phyloP scores from a whole-genome alignment of 2,888 invertebrate species.

The Cephalotes varians region DNA sequence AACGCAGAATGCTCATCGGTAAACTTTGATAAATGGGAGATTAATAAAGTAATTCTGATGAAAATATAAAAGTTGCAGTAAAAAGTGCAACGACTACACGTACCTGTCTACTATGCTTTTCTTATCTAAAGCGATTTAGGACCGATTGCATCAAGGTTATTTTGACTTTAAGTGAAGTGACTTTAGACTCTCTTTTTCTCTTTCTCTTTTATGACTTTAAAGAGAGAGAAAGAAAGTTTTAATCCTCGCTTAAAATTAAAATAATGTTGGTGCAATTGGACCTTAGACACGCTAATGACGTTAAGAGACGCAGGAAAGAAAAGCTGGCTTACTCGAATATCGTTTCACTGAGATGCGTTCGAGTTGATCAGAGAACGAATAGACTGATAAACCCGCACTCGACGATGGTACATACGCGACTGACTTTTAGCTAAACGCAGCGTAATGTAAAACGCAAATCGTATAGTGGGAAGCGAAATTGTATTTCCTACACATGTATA shows the following conservation, averaged over 20 bases:
- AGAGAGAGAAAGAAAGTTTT: too few relatives aligned
- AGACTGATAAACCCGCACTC: conserved; percentile 63
- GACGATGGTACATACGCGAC: conserved; percentile 72
- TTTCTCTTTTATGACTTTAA: too few relatives aligned
- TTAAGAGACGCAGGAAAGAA: neutral
- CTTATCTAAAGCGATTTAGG: neutral
- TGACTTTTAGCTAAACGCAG: conserved; percentile 65
- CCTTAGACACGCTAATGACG: too few relatives aligned
- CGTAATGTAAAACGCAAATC: conserved; percentile 65
- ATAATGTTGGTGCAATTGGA: too few relatives aligned
- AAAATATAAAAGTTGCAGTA: neutral
- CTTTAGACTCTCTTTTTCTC: too few relatives aligned
- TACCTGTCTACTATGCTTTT: too few relatives aligned
- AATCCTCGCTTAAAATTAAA: too few relatives aligned
- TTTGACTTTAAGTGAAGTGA: too few relatives aligned
- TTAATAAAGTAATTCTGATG: neutral
- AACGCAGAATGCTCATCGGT: neutral
- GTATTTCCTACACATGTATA: neutral
- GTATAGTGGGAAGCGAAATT: conserved; percentile 19
- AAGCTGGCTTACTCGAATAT: conserved; percentile 4
- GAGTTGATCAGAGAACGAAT: neutral
- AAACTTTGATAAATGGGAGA: neutral
- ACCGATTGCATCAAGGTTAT: too few relatives aligned
- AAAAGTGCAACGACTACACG: neutral
- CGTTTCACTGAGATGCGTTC: neutral